Percentiles rank a stretch among this genome's conserved stretches.
Conservation (phyloP, 2,113 vertebrate genomes). For the Trematocara zebra region DNA sequence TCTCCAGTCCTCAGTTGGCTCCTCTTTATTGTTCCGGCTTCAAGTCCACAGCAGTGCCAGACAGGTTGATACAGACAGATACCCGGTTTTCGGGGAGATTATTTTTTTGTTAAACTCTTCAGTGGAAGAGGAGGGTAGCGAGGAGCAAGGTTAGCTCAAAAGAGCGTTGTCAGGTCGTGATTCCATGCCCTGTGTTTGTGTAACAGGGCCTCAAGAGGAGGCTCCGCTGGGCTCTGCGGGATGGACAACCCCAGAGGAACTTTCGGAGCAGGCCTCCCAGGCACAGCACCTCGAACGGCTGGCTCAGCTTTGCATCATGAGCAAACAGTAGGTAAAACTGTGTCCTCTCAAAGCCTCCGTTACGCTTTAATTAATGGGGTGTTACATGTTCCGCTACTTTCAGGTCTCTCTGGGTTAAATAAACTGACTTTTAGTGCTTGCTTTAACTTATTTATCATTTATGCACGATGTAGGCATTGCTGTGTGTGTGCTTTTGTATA, state of each 20-base stretch:
- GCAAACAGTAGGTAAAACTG: constrained; percentile 78
- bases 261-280: constrained; percentile 74
- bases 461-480: background rate
- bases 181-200: constrained; percentile 74
- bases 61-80: constrained; percentile 39
- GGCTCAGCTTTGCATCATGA: constrained; percentile 75
- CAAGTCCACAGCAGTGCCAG: constrained; percentile 30
- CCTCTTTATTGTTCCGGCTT: constrained; percentile 22
- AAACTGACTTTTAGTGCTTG: background rate
- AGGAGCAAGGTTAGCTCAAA: background rate
- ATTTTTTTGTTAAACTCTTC: constrained; percentile 61
- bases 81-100: constrained; percentile 43
- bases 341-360: background rate
- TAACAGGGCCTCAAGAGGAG: constrained; percentile 79
- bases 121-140: background rate
- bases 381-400: background rate
- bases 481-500: background rate
- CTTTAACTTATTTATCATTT: background rate
- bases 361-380: background rate
- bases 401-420: background rate
- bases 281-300: constrained; percentile 73
- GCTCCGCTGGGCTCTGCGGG: constrained; percentile 61
- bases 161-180: constrained; percentile 42
- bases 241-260: constrained; percentile 75
- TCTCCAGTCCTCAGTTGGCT: constrained; percentile 46